Evolutionary conservation across 2,113 vertebrate species (phyloP).

Genomic region (Orycteropus afer): DNA sequence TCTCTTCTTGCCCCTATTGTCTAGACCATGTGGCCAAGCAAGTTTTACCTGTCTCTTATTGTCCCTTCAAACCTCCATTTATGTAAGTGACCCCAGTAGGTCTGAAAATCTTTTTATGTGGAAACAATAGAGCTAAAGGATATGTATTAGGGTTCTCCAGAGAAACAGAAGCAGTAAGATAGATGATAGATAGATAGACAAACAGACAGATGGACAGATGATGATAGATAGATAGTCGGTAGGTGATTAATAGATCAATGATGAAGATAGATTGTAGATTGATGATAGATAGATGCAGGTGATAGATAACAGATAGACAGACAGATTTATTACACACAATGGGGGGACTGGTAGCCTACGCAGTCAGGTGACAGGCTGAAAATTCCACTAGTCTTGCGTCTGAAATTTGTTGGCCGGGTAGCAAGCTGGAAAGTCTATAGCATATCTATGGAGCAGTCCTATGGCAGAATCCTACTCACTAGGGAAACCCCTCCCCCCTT

Average conservation of each 20-base stretch:
- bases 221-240: no score
- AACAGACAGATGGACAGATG: no score
- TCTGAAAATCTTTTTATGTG: neutral
- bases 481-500: no score
- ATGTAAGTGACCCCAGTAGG: neutral
- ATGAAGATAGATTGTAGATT: no score
- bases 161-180: no score
- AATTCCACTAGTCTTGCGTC: neutral
- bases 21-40: neutral
- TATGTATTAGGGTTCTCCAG: no score
- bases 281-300: no score
- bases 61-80: neutral
- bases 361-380: neutral
- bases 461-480: neutral
- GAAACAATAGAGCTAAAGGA: neutral
- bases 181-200: no score
- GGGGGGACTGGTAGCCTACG: no score
- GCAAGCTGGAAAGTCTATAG: neutral
- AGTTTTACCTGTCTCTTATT: neutral
- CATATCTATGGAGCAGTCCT: neutral
- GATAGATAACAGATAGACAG: no score
- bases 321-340: no score
- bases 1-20: neutral
- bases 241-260: no score
- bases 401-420: neutral